Base-by-base conservation (phyloP, 2,888 invertebrate species). In the Limnephilus lunatus region DNA sequence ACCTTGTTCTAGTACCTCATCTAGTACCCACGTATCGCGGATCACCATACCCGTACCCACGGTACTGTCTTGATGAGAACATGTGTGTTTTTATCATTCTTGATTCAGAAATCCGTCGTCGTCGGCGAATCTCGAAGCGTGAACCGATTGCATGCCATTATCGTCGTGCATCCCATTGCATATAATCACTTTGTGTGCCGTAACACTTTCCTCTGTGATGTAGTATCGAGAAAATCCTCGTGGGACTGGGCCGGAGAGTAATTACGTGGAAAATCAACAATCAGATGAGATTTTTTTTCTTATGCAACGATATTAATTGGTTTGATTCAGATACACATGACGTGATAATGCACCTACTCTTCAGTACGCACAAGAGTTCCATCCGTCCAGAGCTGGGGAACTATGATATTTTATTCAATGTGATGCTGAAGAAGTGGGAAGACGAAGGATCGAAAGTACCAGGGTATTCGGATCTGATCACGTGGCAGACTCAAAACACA, bases 151-250 rank as follows among this genome's bases (percentile, higher is more conserved):
- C 92, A 90, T 86, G 81, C 39, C 89, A 91, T 91, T 90, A 48
- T 48, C 82, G 48, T 93, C 93, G 93, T 93, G 93, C 92, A 82
- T 90, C 92, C 81, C 83, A 91, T 90, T 88, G 92, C 92, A 90
- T 80, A 82, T 91, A 92, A 91, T 91, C 90, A 44, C 88, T 89
- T 11, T 85, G 90, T 86, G 86, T 92, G 91, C 90, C 82, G 92
- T 90, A 92, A 92, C 86, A 90, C 91, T 91, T 35, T 89, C n/a
- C 92, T 91, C 81, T 19, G 90, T 31, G 80, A 86, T 44, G 39
- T 80, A 31, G 90, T 91, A 85, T 68, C 86, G 44, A 44, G 30
- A 44, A 44, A 44, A 25, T 30, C 86, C 39, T 39, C 35, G 83
- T 25, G 32, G 35, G 32, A 25, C 83, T 83, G n/a, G 83, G 25